Base-by-base conservation (phyloP, 2,888 invertebrate genomes). In the Tetragonula carbonaria region DNA sequence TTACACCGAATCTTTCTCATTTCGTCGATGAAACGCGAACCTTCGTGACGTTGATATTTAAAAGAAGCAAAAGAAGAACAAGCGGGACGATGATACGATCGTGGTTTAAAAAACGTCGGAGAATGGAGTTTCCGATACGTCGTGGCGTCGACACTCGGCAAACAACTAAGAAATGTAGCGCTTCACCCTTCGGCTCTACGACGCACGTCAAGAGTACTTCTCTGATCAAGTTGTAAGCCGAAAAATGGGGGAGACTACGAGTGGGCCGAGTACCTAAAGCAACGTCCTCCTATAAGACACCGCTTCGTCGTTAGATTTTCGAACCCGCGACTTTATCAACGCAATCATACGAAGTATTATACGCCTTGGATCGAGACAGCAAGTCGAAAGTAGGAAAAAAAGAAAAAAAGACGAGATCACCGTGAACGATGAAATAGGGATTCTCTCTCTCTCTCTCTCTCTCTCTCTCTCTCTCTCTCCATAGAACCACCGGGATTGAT, bases 401-500 rank as follows among this genome's bases (percentile, higher is more conserved):
- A 33, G 2, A 33, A 33, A 33, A 3, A 33, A 33, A 33, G 33
- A 3, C 45, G 45, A 45, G 8, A 45, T 45, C 11, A 8, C 45
- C 45, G 45, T 45, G 55, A 68, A 71, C 62, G 38, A 14, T 33
- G 33, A 55, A 45, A 2, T 23, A 80, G 80, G 77, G 76, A 86
- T 85, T 85, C 74, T 45, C 8, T 45, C 33, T 33, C 33, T 33
- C 38, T 38, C 8, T 45, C 33, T 33, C 33, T 33, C 38, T 38
- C 4, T 2, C 33, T 33, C n/a, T n/a, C 33, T 33, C 33, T 33
- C 38, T 8, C 45, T 45, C 45, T 45, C 45, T 76, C 67, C 70
- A 66, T 75, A 57, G 73, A 76, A 78, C 76, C 79, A 77, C 84
- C 45, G 86, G 90, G 91, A 89, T 90, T 89, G 89, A 89, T 92